Conservation (phyloP, 2,113 vertebrate genomes). For the Zingel zingel region DNA sequence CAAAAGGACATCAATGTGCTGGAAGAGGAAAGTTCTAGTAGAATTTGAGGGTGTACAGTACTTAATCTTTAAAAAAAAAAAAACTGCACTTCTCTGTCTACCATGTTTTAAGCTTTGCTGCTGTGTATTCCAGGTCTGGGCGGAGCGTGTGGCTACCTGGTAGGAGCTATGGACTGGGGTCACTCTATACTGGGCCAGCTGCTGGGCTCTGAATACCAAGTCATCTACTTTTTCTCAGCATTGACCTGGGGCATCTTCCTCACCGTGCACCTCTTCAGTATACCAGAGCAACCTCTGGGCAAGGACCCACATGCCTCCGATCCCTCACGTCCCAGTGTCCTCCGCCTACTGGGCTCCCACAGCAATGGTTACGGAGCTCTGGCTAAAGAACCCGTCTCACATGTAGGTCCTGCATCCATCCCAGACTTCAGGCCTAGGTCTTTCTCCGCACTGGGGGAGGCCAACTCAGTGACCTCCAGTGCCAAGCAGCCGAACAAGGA, state of each 20-base stretch:
- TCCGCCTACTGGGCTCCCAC: conserved; percentile 72
- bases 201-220: conserved; percentile 94
- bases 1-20: not conserved
- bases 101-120: not conserved
- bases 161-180: conserved; percentile 95
- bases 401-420: conserved; percentile 20
- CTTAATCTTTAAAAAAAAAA: not conserved
- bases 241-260: conserved; percentile 89
- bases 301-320: conserved; percentile 3
- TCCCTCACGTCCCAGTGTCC: conserved; percentile 38
- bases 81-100: not conserved
- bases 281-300: conserved; percentile 89
- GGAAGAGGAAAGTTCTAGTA: not conserved
- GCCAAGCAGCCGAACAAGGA: conserved; percentile 74
- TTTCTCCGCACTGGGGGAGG: conserved; percentile 77
- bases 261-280: conserved; percentile 91
- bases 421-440: conserved; percentile 74
- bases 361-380: conserved; percentile 84
- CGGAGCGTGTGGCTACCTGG: conserved; percentile 93
- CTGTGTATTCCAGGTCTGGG: conserved; percentile 88
- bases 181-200: conserved; percentile 86
- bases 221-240: conserved; percentile 94
- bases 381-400: conserved; percentile 71
- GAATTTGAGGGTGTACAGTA: not conserved
- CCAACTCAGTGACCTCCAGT: conserved; percentile 78